Evolutionary conservation across 2,797 vertebrate species (phyloP), one percentile per base, ranked within the genome.

Genomic region (Dallia pectoralis): DNA sequence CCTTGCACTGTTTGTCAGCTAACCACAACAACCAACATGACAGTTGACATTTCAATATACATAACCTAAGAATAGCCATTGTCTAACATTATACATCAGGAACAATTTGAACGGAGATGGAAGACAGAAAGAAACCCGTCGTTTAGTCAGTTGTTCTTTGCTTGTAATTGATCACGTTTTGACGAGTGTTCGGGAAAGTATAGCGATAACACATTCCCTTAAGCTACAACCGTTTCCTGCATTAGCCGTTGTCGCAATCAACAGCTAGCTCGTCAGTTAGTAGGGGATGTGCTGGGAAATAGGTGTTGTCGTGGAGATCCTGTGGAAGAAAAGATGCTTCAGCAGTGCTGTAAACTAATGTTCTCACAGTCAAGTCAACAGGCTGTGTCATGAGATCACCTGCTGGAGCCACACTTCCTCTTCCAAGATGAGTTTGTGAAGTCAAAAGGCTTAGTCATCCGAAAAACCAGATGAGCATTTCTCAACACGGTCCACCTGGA

Each of bases 171-270:
- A 92, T 88, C 90, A 89, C 83, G 73, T 76, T 72, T 53, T 69
- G 71, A 51, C 81, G 79, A 81, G 73, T 56, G 79, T 66, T 69
- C 71, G 81, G 81, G 71, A 81, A 78, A 72, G 59, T 70, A 88
- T 79, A 86, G 79, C 79, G 89, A 91, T 91, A 91, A 91, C 80
- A 84, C 89, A 91, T 91, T 92, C 88, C 84, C 88, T 81, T 74
- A 82, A 84, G 86, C 87, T 89, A 71, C 71, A 85, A 89, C 90
- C 88, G 90, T 89, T 91, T 91, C 89, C 89, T 89, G 87, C 87
- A 84, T 80, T 75, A 68, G 74, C 86, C 64, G 2, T 72, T 73
- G 84, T 79, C 84, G 87, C 81, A 86, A 85, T 84, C 66, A 51
- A 88, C 85, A 85, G 84, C 83, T 25, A 77, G 79, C 77, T 81